phyloP scores from a whole-genome alignment of 2,113 vertebrate genomes.

The Rhineura floridana region DNA sequence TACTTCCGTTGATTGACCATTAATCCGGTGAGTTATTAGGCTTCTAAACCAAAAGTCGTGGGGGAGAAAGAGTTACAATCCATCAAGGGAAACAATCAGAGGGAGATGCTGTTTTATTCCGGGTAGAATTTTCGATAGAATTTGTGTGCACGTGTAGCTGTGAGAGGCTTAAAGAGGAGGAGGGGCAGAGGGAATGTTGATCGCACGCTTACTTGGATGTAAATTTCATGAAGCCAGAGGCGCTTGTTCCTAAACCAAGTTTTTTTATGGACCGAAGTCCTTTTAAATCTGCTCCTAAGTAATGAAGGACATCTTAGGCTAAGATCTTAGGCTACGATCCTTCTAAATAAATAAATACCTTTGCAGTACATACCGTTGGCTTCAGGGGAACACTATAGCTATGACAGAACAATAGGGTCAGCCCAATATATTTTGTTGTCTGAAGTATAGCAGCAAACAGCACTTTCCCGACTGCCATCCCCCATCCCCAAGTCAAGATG shows the following conservation, averaged over 20 bases:
- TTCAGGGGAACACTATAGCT: not conserved
- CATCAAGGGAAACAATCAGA: conserved; percentile 71
- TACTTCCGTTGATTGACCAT: conserved; percentile 81
- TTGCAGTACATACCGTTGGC: not conserved
- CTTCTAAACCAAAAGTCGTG: conserved; percentile 81
- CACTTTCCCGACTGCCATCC: too few species aligned
- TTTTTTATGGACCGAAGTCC: not conserved
- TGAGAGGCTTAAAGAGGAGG: not conserved
- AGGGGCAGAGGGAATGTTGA: not conserved
- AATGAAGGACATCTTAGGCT: not conserved
- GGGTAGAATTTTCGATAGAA: not conserved
- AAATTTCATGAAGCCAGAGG: not conserved
- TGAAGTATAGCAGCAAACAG: too few species aligned
- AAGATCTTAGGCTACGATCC: not conserved
- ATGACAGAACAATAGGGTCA: not conserved
- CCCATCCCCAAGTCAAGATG: too few species aligned
- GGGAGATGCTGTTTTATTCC: not conserved
- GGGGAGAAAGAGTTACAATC: conserved; percentile 77
- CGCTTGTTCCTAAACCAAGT: not conserved
- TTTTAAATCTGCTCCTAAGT: not conserved
- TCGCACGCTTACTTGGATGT: not conserved
- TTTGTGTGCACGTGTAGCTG: not conserved
- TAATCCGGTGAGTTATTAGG: conserved; percentile 84
- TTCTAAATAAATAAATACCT: not conserved
- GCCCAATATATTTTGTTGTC: too few species aligned